Evolutionary conservation across 2,888 invertebrate species (phyloP), one percentile per base, ranked within the genome.

Genomic region (Drosophila buzzatii): DNA sequence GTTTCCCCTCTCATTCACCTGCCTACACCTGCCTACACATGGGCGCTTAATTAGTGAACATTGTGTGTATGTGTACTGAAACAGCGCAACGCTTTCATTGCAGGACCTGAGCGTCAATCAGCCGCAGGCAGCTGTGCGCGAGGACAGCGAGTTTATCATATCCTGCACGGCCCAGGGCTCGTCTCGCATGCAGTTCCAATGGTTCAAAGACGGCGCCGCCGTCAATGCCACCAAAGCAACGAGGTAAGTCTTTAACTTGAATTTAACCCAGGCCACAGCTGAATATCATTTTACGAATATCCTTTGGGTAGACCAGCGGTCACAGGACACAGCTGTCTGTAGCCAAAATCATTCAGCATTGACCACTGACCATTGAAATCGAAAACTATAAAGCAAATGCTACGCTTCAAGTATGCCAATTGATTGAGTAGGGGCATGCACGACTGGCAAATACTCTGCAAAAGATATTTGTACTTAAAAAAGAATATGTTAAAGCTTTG

Each of bases 151-250:
- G 92, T 96, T 97, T 88, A 95, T 96, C 83, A 93, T 97, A 76
- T 96, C 96, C 59, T 97, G 97, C 90, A 94, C 95, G 79, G 96
- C 97, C 27, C 95, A 96, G 90, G 97, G 97, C 59, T 96, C 97
- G 51, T 95, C 96, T 0, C 94, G 95, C 77, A 96, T 96, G 90
- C 94, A 94, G 63, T 97, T 97, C 91, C 95, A 95, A 37, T 97
- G 97, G 97, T 97, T 95, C 94, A 97, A 97, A 92, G 97, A 97
- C 89, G 96, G 96, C 7, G 94, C 95, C 77, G 94, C 95, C 80
- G 95, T 97, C 71, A 97, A 97, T 92, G 95, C 95, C 82, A 95
- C 96, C 72, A 95, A 95, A 80, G 95, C 96, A 18, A 95, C 94
- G 56, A 96, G 97, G 97, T 96, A 93, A 94, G 92, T 90, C 39